Evolutionary conservation across 1,140 invertebrate genomes (phyloP).

Genomic region (Berghia stephanieae): DNA sequence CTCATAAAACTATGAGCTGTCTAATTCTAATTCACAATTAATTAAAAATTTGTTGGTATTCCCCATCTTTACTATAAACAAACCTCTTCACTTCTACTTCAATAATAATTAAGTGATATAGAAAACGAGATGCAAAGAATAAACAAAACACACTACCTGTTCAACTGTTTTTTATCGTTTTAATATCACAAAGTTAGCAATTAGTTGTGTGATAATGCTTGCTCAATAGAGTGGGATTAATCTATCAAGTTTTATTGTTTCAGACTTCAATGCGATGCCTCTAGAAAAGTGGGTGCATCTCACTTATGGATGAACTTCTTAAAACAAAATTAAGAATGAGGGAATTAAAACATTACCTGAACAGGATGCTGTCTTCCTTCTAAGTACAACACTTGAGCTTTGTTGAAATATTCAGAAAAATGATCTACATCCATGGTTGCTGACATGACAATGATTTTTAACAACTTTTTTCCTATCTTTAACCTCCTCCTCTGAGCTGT

Average conservation of each 20-base stretch:
- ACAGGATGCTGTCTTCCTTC: constrained; percentile 90
- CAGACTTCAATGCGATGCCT: not conserved
- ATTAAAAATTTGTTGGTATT: no score
- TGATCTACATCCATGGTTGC: constrained; percentile 78
- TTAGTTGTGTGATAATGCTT: no score
- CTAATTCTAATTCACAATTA: no score
- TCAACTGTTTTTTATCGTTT: no score
- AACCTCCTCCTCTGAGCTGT: constrained; percentile 60
- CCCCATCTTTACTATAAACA: no score
- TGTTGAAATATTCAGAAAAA: constrained; percentile 90
- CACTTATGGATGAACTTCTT: constrained; percentile 72
- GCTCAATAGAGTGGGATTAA: not conserved
- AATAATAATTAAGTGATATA: no score
- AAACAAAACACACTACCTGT: no score
- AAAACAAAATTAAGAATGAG: constrained; percentile 11
- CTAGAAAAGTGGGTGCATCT: not conserved
- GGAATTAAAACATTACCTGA: constrained; percentile 59
- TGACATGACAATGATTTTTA: constrained; percentile 68
- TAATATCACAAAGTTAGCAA: no score
- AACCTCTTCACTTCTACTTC: no score
- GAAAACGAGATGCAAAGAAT: no score
- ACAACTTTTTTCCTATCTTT: constrained; percentile 43
- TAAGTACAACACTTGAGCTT: constrained; percentile 85
- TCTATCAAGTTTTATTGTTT: not conserved
- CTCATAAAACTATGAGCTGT: no score